A percentile compares a stretch with the other conserved stretches of the same genome.
These are phyloP conservation scores for Forbesichthys agassizii DNA, from an alignment of 2,113 vertebrate genomes.

Conservation along the genomic window DNA sequence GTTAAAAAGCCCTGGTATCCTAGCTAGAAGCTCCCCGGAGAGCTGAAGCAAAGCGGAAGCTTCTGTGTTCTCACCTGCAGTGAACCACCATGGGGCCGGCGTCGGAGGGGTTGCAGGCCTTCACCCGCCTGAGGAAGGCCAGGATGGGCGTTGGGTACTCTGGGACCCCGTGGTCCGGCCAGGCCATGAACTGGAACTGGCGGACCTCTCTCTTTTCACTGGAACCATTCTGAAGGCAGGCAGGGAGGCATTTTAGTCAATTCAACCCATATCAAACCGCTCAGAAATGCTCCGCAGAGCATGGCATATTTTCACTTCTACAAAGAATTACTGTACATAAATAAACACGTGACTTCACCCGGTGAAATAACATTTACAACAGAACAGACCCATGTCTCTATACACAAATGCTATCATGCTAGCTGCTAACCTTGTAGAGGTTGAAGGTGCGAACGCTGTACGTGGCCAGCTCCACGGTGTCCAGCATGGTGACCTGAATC, in stretches of 20 bases:
- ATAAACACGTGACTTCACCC: neutral
- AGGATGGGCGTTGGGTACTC: constrained; percentile 95
- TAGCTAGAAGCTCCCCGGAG: no score
- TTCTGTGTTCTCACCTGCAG: constrained; percentile 83
- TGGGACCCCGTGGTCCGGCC: constrained; percentile 93
- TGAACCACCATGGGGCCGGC: constrained; percentile 96
- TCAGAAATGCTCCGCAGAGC: neutral
- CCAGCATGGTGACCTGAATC: constrained; percentile 92
- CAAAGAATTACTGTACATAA: neutral
- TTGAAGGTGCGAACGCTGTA: constrained; percentile 93
- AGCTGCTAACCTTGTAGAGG: constrained; percentile 83
- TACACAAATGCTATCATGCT: neutral
- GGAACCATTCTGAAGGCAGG: constrained; percentile 84
- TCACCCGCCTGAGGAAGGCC: constrained; percentile 90
- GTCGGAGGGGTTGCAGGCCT: constrained; percentile 90
- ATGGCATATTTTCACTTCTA: neutral
- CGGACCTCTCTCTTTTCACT: constrained; percentile 93
- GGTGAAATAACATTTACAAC: neutral
- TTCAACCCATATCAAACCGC: no score
- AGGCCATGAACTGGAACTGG: constrained; percentile 98
- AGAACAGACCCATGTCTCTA: no score
- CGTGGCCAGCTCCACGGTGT: constrained; percentile 91
- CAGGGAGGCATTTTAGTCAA: neutral
- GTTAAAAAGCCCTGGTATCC: no score
- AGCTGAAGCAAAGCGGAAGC: no score